Conservation (phyloP, 1,140 invertebrate genomes). For the Pogonomyrmex californicus region DNA sequence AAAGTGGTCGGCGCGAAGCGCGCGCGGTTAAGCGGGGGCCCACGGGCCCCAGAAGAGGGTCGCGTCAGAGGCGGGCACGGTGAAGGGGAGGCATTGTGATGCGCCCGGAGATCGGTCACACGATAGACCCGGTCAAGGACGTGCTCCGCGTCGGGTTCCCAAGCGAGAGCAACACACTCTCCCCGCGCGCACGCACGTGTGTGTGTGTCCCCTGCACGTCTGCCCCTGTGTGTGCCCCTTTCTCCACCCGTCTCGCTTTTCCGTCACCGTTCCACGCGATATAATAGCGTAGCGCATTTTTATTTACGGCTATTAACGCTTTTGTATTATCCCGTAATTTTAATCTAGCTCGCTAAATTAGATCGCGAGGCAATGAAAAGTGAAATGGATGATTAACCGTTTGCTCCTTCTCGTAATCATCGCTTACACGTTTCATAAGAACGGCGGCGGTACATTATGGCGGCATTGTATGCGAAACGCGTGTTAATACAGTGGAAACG, state of each 20-base stretch:
- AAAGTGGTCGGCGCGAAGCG: conserved; percentile 53
- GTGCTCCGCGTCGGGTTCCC: conserved; percentile 83
- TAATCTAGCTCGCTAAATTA: not conserved
- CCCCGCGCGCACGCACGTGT: conserved; percentile 30
- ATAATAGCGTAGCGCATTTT: not conserved
- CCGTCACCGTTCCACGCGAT: conserved; percentile 4
- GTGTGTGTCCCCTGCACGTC: not conserved
- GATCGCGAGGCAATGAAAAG: conserved; percentile 28
- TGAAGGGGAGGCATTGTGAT: conserved; percentile 82
- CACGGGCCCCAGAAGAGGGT: conserved; percentile 55
- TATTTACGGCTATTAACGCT: not conserved
- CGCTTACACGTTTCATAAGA: conserved; percentile 32
- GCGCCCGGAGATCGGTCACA: conserved; percentile 85
- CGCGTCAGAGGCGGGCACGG: conserved; percentile 46
- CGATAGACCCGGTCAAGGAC: conserved; percentile 87
- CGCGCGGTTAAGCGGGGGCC: conserved; percentile 50
- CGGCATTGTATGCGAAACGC: conserved; percentile 56
- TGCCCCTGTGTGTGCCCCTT: conserved; percentile 8
- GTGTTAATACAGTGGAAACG: conserved; percentile 40
- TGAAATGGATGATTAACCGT: conserved; percentile 41
- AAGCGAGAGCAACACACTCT: conserved; percentile 79
- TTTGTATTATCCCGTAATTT: not conserved
- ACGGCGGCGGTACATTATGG: not conserved
- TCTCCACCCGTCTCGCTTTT: conserved; percentile 18
- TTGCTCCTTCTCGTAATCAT: conserved; percentile 21